Evolutionary conservation across 1,140 invertebrate species (phyloP), one percentile per base, ranked within the genome.

Genomic region (Macrocentrus cingulum): DNA sequence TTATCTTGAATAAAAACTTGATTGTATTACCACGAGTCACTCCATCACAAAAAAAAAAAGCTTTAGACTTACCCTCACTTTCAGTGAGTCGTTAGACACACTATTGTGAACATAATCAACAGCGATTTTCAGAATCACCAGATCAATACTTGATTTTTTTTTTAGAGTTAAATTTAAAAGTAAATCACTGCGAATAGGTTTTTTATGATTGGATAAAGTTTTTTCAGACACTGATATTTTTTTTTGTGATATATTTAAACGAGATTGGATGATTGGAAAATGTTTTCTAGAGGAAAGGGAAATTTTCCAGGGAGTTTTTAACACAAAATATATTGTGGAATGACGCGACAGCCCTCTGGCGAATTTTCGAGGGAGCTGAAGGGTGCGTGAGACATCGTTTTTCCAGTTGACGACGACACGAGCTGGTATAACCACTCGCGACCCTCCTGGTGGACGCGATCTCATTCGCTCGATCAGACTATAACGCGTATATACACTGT

Each of bases 341-440:
- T 42, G 36, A 50, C 45, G 46, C 45, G 9, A 6, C 23, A 34
- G 37, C 55, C 46, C 11, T 13, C 23, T 22, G 55, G 55, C 46
- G 55, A 49, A 42, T 57, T 50, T 57, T 48, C 36, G 49, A 19
- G 36, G 50, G 36, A 29, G 16, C 19, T 18, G 41, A 7, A 25
- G 18, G 16, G 20, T 37, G 41, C 11, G 20, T 46, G 52, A 55
- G 52, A 62, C 61, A 56, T 59, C 25, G 52, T 62, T 62, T 62
- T 62, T 59, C 61, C 56, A 45, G 44, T 23, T 44, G 39, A 56
- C 39, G 49, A 52, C 32, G 15, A 52, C 19, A 56, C 49, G 41
- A 41, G 32, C 19, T 13, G 23, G 8, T 20, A 41, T 5, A 9
- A 41, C 39, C 5, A 51, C 22, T 13, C 46, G 16, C 20, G 16